These are phyloP conservation scores for Dromiciops gliroides DNA, from an alignment of 2,113 vertebrate species.

Conservation along the genomic window DNA sequence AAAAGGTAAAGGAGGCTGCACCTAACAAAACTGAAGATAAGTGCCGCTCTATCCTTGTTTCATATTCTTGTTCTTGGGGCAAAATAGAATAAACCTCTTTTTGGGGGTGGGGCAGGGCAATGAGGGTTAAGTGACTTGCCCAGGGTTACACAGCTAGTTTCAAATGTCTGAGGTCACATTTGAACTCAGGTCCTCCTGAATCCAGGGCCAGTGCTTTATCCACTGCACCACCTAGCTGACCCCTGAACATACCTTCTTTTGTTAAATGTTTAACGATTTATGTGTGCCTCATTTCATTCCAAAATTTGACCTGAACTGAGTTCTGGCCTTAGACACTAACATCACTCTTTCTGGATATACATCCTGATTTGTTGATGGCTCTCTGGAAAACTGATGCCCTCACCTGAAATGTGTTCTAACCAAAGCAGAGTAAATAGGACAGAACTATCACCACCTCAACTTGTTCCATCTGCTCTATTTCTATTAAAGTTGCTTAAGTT, in stretches of 20 bases:
- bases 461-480: background rate
- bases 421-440: background rate
- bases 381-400: background rate
- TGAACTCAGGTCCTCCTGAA: too few species aligned
- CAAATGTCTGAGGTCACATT: too few species aligned
- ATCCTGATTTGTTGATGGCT: background rate
- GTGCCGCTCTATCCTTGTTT: background rate
- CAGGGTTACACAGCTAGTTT: too few species aligned
- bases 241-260: too few species aligned
- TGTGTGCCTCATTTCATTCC: background rate
- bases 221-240: too few species aligned
- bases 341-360: background rate
- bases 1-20: background rate
- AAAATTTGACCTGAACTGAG: too few species aligned
- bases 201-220: too few species aligned
- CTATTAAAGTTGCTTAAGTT: background rate
- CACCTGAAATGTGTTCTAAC: background rate
- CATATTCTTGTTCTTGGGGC: background rate
- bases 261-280: background rate
- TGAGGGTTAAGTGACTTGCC: too few species aligned
- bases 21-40: background rate
- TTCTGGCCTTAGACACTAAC: background rate
- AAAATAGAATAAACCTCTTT: background rate
- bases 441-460: background rate
- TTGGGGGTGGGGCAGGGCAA: too few species aligned